Evolutionary conservation across 2,113 vertebrate genomes (phyloP), one percentile per base, ranked within the genome.

Genomic region (Leucopternis melanops): DNA sequence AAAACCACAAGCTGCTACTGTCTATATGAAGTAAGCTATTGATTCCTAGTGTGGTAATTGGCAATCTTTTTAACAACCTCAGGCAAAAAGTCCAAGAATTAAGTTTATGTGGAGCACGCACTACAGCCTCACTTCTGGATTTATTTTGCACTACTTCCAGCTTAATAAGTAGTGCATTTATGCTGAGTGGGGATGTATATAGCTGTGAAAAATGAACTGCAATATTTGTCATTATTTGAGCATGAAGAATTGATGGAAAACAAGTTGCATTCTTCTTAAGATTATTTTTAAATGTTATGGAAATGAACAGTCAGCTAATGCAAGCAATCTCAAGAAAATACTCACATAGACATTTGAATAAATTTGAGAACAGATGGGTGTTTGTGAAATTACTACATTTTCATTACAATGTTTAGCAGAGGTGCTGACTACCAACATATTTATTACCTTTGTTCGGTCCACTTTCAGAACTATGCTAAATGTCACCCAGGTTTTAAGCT

Each of bases 381-480:
- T 49, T 72, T 79, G 31, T 49, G 44, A 87, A 91, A 72, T 66
- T 5, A 54, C 18, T 65, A 55, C 17, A 87, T 66, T 90, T 81
- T 86, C 65, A 74, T 52, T 79, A 42, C 17, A 42, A 63, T 3
- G 18, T 36, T 71, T 47, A 36, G 10, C 47, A 93, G 45, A 75
- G 10, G 20, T 47, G 70, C 57, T 82, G 47, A 82, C 38, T 94
- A 84, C 49, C 44, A 69, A 71, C 2, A 25, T 10, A 79, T 38
- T 81, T 92, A 54, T 93, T 92, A 99, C 99, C 99, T 99, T 99
- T 86, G 98, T 99, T n/a, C n/a, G 16, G 18, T 20, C 34, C 23
- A n/a, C 32, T n/a, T 29, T 11, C 34, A 69, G 66, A 91, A 86
- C 50, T 65, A 45, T 32, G 29, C 49, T 88, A 65, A 73, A 88